Evolutionary conservation across 2,113 vertebrate genomes (phyloP).

Genomic region (Campylorhamphus procurvoides): DNA sequence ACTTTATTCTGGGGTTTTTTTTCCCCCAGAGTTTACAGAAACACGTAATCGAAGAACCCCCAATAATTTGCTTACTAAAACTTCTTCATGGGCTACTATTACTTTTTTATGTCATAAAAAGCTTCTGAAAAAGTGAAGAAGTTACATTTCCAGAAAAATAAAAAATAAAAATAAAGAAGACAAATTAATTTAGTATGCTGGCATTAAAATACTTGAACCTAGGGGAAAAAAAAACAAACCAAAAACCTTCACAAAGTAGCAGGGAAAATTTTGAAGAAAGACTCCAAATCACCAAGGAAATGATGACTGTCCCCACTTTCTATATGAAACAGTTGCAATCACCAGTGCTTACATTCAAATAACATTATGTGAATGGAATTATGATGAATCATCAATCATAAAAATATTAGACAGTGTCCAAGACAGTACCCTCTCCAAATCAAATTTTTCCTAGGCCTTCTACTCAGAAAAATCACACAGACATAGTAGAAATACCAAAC

Average conservation of each 20-base stretch:
- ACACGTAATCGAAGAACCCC: background rate
- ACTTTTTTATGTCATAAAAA: background rate
- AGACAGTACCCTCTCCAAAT: background rate
- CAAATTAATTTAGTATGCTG: background rate
- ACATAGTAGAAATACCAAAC: background rate
- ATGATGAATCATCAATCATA: background rate
- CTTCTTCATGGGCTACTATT: background rate
- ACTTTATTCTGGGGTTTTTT: background rate
- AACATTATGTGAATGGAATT: background rate
- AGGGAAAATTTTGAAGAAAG: background rate
- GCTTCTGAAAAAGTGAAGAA: background rate
- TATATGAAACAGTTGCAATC: background rate
- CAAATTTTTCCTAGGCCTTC: background rate
- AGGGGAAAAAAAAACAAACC: background rate
- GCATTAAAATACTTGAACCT: background rate
- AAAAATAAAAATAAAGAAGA: background rate
- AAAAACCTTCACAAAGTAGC: background rate
- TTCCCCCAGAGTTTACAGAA: background rate
- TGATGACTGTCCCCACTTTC: rapidly evolving
- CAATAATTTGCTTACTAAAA: background rate
- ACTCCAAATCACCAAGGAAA: background rate
- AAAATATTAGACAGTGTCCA: background rate
- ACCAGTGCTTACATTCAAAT: background rate
- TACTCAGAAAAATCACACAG: background rate
- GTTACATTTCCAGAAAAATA: background rate